A percentile compares a stretch with the other conserved stretches of the same genome.
phyloP scores from a whole-genome alignment of 2,113 vertebrate species.

The Myiagra hebetior region DNA sequence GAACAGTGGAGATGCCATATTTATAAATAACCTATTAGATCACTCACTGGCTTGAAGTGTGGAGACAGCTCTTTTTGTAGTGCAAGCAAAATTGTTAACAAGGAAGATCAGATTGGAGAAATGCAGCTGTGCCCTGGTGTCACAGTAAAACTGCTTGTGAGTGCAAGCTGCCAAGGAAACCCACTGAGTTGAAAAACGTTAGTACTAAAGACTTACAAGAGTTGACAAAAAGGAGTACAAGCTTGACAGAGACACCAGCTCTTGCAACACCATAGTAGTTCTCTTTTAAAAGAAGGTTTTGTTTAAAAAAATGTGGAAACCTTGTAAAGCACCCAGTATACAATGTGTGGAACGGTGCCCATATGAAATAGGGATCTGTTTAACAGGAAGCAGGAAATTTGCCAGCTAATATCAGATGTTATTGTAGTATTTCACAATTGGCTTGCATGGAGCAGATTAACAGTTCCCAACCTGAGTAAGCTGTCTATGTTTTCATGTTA shows the following conservation, averaged over 20 bases:
- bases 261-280: neutral
- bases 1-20: neutral
- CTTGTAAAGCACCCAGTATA: neutral
- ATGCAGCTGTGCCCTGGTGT: neutral
- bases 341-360: neutral
- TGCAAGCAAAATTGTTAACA: neutral
- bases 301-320: neutral
- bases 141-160: neutral
- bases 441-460: neutral
- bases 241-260: neutral
- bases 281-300: neutral
- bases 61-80: neutral
- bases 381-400: conserved; percentile 5
- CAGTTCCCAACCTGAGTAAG: neutral
- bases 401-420: neutral
- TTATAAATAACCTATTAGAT: neutral
- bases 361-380: neutral
- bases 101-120: neutral
- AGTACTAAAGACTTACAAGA: neutral
- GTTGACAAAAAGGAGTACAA: neutral
- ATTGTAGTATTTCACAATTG: neutral
- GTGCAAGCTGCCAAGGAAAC: neutral
- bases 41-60: neutral
- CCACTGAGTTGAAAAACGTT: neutral
- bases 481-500: conserved; percentile 21